Percentiles rank a stretch among this genome's conserved stretches.
These are phyloP conservation scores for Agriopis aurantiaria DNA, from an alignment of 2,888 invertebrate genomes.

Conservation along the genomic window DNA sequence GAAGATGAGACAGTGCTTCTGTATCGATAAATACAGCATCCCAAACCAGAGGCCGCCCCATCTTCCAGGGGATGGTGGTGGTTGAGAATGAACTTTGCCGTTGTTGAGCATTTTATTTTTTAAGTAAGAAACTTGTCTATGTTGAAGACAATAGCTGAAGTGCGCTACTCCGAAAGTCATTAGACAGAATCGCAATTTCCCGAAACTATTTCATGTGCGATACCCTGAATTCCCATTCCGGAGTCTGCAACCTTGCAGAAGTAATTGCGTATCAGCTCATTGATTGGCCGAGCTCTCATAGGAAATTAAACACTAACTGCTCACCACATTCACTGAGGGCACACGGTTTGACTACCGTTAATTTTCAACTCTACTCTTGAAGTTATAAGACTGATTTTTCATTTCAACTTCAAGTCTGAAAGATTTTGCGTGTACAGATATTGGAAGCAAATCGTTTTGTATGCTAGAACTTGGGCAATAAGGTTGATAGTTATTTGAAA, in stretches of 20 bases:
- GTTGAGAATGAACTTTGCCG: no score
- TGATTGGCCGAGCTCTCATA: conserved; percentile 27
- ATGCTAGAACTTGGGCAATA: background rate
- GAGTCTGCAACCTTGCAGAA: conserved; percentile 1
- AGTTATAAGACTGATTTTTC: background rate
- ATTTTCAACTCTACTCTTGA: background rate
- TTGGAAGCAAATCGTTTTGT: background rate
- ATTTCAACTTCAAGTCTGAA: background rate
- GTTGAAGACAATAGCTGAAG: no score
- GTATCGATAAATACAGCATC: no score
- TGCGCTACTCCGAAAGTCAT: no score
- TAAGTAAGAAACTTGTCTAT: no score
- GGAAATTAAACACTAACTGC: conserved; percentile 31
- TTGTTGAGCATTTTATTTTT: no score
- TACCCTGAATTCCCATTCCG: background rate
- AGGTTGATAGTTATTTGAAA: background rate
- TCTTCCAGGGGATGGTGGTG: no score
- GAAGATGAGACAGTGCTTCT: no score
- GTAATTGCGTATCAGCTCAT: conserved; percentile 21
- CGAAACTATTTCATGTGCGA: background rate
- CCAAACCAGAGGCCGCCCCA: no score
- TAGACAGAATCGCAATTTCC: background rate
- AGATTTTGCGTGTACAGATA: background rate
- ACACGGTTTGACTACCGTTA: no score
- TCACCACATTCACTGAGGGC: conserved; percentile 10